phyloP scores from a whole-genome alignment of 2,113 vertebrate species.

The Podocnemis expansa region DNA sequence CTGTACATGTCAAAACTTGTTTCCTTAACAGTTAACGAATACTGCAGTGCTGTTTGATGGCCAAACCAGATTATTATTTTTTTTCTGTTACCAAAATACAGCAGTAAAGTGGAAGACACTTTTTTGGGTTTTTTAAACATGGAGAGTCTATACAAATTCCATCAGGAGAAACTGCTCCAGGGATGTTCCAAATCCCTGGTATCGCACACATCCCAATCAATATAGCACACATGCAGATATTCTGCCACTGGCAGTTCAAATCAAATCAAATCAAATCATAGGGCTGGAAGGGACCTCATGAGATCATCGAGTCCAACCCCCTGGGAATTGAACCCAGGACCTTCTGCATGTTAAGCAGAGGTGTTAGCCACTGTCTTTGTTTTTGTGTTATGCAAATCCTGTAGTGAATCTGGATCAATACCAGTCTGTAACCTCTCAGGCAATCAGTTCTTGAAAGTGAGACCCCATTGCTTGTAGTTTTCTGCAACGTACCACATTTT shows the following conservation, averaged over 20 bases:
- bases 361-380: neutral
- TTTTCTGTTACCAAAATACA: neutral
- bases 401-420: neutral
- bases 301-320: too few relatives aligned
- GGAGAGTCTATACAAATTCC: neutral
- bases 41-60: neutral
- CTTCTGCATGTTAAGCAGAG: too few relatives aligned
- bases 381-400: neutral
- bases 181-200: neutral
- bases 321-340: too few relatives aligned
- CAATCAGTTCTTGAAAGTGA: neutral
- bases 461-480: rapidly evolving
- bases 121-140: neutral
- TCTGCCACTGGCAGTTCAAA: neutral
- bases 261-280: too few relatives aligned
- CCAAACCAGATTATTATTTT: neutral
- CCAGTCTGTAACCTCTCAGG: neutral
- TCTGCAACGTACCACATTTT: neutral
- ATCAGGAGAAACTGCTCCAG: neutral
- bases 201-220: neutral
- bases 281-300: too few relatives aligned
- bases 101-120: neutral
- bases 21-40: neutral
- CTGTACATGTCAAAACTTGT: neutral
- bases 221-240: neutral